Evolutionary conservation across 2,888 invertebrate species (phyloP).

Genomic region (Tribolium freemani): DNA sequence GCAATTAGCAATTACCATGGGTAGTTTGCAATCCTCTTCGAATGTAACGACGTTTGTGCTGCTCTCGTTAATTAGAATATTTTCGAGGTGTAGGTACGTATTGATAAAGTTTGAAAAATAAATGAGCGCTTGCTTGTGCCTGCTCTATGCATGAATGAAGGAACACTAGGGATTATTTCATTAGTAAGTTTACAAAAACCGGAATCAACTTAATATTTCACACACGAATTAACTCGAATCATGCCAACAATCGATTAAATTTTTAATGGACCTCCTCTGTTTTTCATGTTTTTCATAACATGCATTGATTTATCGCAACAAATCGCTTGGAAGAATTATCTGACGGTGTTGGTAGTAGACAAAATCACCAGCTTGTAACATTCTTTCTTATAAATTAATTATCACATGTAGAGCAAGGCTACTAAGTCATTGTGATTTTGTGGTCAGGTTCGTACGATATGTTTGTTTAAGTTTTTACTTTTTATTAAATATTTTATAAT

Average conservation of each 20-base stretch:
- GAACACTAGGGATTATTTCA: constrained; percentile 19
- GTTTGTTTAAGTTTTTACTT: too few species aligned
- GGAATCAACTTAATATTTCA: constrained; percentile 11
- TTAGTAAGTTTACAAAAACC: constrained; percentile 15
- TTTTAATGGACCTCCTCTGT: background rate
- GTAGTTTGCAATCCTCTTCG: constrained; percentile 14
- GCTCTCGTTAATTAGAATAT: constrained; percentile 25
- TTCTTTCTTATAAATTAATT: too few species aligned
- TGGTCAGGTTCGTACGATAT: too few species aligned
- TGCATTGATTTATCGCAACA: background rate
- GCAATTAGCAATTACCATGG: constrained; percentile 35
- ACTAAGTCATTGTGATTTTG: too few species aligned
- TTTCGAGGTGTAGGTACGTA: background rate
- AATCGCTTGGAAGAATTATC: too few species aligned
- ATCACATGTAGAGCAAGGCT: too few species aligned
- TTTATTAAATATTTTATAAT: too few species aligned
- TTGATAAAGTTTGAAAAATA: constrained; percentile 2
- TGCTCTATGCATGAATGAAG: background rate
- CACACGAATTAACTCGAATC: background rate
- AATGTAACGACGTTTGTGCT: constrained; percentile 17
- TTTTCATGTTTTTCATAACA: background rate
- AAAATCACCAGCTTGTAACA: background rate
- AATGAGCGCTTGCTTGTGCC: background rate
- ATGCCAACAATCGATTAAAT: constrained; percentile 2
- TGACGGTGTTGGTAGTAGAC: background rate